Evolutionary conservation across 2,797 vertebrate species (phyloP).

Genomic region (Numenius phaeopus): DNA sequence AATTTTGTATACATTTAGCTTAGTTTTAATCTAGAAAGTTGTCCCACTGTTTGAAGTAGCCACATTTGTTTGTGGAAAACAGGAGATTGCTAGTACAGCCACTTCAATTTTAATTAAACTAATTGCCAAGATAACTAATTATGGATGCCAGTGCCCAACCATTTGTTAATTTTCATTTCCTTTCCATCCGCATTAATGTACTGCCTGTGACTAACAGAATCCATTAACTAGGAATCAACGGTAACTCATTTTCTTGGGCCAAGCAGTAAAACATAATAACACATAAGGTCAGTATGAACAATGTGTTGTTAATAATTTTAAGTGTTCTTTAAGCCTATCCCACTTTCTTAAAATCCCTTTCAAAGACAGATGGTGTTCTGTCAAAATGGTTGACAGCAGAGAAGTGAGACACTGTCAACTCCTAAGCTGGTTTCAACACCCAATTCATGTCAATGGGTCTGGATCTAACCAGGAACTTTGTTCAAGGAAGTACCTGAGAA

Average conservation of each 20-base stretch:
- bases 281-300: not conserved
- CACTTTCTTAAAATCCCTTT: not conserved
- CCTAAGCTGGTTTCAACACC: not conserved
- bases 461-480: not conserved
- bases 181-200: rapidly evolving
- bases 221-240: not conserved
- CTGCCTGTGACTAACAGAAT: not conserved
- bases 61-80: not conserved
- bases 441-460: not conserved
- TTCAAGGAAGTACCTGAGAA: not conserved
- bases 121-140: not conserved
- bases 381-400: not conserved
- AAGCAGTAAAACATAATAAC: not conserved
- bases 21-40: not conserved
- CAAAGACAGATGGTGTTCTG: not conserved
- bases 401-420: not conserved
- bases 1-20: not conserved
- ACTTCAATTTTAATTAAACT: not conserved
- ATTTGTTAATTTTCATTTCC: not conserved
- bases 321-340: not conserved
- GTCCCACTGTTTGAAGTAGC: not conserved
- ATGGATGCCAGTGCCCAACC: not conserved
- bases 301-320: not conserved
- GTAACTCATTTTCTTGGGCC: not conserved
- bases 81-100: not conserved